Base-by-base conservation (phyloP, 2,113 vertebrate genomes). In the Psettodes erumei region DNA sequence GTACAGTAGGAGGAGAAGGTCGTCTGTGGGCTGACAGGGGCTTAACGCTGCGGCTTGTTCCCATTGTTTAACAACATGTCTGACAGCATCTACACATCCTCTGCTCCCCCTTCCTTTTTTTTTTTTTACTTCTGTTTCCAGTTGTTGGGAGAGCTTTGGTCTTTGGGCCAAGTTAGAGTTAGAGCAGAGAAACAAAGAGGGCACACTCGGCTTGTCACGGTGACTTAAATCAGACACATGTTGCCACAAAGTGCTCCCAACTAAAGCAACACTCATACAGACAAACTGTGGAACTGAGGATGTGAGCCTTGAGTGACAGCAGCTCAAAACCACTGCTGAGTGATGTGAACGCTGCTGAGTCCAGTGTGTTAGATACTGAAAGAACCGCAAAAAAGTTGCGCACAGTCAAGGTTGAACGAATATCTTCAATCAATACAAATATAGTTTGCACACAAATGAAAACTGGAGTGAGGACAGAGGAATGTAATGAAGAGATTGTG, bases 1-100 rank as follows among this genome's bases (percentile, higher is more conserved):
- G 47, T 32, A 9, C 32, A 62, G 56, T 3, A 38, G 21, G n/a
- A 54, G 30, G 10, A 59, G 30, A 72, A 23, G 19, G 6, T 38
- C 60, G 15, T 48, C 60, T 25, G 50, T 21, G 28, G 56, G n/a
- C 42, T 23, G 54, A 54, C 69, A 48, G 47, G 7, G n/a, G 19
- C 42, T 77, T 54, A 63, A 83, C 28, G 68, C 63, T 58, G 63
- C 8, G 67, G 73, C 70, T 81, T 83, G 65, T 80, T 80, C 72
- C 74, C 56, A 40, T 81, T 45, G 30, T 86, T 77, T 66, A 37
- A 86, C 27, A 23, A 72, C 81, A 28, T 35, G 53, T 72, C 43
- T 71, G 70, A 79, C 60, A 84, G 50, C 38, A 38, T 54, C 27
- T 6, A 73, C 54, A 79, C 28, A 56, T 63, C 5, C 51, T 61